Evolutionary conservation across 2,113 vertebrate species (phyloP).

Genomic region (Hymenochirus boettgeri): DNA sequence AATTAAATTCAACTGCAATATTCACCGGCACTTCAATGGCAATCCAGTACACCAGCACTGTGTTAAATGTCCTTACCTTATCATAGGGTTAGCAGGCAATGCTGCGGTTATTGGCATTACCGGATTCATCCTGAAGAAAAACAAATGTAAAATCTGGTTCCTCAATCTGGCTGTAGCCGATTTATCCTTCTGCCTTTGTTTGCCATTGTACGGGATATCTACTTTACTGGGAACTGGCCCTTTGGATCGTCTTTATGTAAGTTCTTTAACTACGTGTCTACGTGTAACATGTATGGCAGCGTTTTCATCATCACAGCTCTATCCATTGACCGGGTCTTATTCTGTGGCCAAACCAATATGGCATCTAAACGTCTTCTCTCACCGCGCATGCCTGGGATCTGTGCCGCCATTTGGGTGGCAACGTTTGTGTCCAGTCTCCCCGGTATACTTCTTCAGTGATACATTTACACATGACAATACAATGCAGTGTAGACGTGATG

Average conservation of each 20-base stretch:
- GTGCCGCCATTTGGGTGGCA: background rate
- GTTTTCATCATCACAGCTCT: constrained; percentile 6
- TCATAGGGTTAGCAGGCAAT: constrained; percentile 1
- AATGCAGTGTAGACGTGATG: no score
- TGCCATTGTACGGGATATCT: background rate
- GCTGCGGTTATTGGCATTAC: constrained; percentile 1
- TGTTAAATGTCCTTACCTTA: constrained; percentile 13
- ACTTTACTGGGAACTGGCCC: background rate
- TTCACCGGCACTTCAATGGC: background rate
- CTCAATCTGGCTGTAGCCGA: constrained; percentile 14
- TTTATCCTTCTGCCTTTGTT: background rate
- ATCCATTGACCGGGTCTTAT: constrained; percentile 7
- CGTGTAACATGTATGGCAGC: constrained; percentile 3
- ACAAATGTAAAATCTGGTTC: constrained; percentile 23
- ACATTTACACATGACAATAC: no score
- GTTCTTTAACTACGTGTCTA: background rate
- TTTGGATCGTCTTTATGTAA: constrained; percentile 1
- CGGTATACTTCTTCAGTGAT: no score
- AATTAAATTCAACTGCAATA: no score
- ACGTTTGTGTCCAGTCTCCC: no score
- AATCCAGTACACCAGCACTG: constrained; percentile 14
- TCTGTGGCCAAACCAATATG: constrained; percentile 16
- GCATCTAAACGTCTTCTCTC: constrained; percentile 6
- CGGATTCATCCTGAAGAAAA: background rate
- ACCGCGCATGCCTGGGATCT: background rate